Base-by-base conservation (phyloP, 2,113 vertebrate species). In the Urocitellus parryii region DNA sequence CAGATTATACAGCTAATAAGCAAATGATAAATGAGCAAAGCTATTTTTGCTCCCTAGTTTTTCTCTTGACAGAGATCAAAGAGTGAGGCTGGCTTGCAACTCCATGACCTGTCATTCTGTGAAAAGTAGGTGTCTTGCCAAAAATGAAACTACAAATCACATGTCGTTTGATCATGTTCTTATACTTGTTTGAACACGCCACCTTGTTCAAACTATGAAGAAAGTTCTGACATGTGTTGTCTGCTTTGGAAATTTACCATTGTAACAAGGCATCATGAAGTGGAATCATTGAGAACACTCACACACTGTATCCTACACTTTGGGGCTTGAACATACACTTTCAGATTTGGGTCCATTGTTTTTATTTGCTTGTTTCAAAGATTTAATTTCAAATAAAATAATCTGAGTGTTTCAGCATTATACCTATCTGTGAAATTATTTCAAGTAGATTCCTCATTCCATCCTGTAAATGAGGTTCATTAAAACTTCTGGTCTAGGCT, bases 1-100 rank as follows among this genome's bases (percentile, higher is more conserved):
- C 63, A 94, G 87, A 91, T 90, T 92, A 80, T 37, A 83, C n/a
- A 78, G 22, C 70, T 89, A 94, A 93, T 63, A 91, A 96, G 58
- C 42, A 85, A 97, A 92, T 83, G 90, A 86, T 45, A 96, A 91
- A 89, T 34, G 24, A 97, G 51, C 58, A 95, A 94, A 95, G 73
- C 37, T 84, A 51, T 77, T 76, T 96, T 80, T 95, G 51, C 58
- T 77, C 22, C 42, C 5, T 27, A 32, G n/a, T 84, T 93, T 93
- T 96, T 67, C 48, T 96, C 72, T 90, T 96, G 61, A 88, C 80
- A 90, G 67, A 95, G 91, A 96, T 96, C 94, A 94, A 98, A 95
- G 85, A 95, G 22, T 16, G 45, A 96, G 53, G 18, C 81, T 91
- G 61, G 39, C 56, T 95, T 92, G 61, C 77, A 92, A 68, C 87